A percentile compares a stretch with the other conserved stretches of the same genome.
These are phyloP conservation scores for Catharus minimus DNA, from an alignment of 2,113 vertebrate genomes.

Conservation along the genomic window DNA sequence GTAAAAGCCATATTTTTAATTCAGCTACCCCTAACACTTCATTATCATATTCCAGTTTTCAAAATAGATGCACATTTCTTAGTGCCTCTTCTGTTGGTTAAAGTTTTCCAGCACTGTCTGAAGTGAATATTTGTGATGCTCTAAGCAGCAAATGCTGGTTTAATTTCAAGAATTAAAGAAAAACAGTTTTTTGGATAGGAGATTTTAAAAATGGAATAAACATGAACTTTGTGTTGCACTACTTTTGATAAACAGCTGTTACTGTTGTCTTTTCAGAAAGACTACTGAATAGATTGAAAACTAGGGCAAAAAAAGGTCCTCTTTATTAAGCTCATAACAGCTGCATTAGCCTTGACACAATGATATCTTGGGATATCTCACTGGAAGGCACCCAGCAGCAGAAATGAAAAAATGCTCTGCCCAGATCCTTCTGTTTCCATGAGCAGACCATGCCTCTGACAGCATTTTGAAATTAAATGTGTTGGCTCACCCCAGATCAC, in stretches of 20 bases:
- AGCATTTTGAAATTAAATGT: neutral
- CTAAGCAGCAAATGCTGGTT: neutral
- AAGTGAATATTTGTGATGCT: neutral
- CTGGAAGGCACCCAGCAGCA: neutral
- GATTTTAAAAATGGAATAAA: neutral
- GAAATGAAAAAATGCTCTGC: neutral
- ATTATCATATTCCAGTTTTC: neutral
- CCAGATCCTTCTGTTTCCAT: neutral
- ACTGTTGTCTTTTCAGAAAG: neutral
- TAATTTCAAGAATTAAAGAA: neutral
- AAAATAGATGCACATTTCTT: neutral
- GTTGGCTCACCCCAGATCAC: neutral
- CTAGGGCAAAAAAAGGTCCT: neutral
- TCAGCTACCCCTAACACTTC: neutral
- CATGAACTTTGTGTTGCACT: neutral
- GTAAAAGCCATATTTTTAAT: neutral
- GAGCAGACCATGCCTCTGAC: neutral
- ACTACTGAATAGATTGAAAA: neutral
- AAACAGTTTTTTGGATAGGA: neutral
- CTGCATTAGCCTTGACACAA: constrained; percentile 6
- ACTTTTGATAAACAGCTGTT: neutral
- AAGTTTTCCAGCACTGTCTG: neutral
- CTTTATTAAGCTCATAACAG: neutral
- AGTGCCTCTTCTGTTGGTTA: neutral
- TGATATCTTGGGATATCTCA: neutral